Evolutionary conservation across 2,888 invertebrate species (phyloP), one percentile per base, ranked within the genome.

Genomic region (Tenodera sinensis): DNA sequence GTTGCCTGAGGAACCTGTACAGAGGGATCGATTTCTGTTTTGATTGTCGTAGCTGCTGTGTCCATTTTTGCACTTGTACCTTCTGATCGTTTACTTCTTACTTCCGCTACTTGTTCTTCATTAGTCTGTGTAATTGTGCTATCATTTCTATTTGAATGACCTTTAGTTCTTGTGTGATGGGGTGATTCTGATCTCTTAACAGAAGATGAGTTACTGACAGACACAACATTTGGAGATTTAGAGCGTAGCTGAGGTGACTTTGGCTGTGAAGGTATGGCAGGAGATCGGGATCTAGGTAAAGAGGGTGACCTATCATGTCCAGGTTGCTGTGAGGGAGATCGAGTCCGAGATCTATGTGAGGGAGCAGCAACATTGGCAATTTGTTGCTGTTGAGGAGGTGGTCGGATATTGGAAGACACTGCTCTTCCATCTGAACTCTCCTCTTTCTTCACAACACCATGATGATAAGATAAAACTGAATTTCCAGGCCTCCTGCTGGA

Each of bases 281-380:
- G 82, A n/a, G 87, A 87, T 28, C 28, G 47, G 8, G 87, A 34
- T 20, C 30, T 28, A 9, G 84, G 84, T 15, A 34, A 34, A 28
- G 28, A 28, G 25, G 28, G 25, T 84, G 84, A 84, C 30, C 84
- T 30, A 84, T 30, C 30, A 84, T 84, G 71, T 42, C 47, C 34
- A 8, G 9, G 88, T 83, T 34, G 88, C 25, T 81, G 88, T 30
- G n/a, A 47, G 28, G 88, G 88, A 88, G 88, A 88, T 88, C 47
- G 83, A 7, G 88, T 28, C 7, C 88, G 83, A 88, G 82, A 47
- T 15, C 42, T 82, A 28, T 88, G 88, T 14, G n/a, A 27, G 82
- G 71, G 82, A n/a, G 27, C 27, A 27, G 27, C 34, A 34, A 42
- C 27, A 42, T 34, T 47, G 30, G 27, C 28, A 14, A 27, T n/a